phyloP scores from a whole-genome alignment of 2,797 vertebrate genomes.

The Vipera latastei region DNA sequence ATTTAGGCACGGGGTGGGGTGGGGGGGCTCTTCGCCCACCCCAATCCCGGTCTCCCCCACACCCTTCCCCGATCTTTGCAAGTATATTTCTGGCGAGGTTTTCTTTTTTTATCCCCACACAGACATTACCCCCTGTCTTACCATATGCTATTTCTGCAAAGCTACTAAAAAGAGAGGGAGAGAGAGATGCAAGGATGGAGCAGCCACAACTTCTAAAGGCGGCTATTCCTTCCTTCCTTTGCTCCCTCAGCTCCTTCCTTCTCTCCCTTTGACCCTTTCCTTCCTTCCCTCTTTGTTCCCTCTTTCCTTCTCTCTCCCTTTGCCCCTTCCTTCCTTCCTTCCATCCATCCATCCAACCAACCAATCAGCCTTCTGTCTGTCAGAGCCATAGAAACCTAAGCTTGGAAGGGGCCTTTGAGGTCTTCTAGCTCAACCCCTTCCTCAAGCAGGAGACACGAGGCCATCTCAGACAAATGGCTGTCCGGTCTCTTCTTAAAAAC shows the following conservation, averaged over 20 bases:
- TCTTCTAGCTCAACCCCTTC: too few relatives aligned
- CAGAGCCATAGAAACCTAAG: not conserved
- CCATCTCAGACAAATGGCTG: too few relatives aligned
- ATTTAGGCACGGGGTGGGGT: not conserved
- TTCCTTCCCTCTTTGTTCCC: not conserved
- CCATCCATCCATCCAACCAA: not conserved
- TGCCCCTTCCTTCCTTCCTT: too few relatives aligned
- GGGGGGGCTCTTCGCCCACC: not conserved
- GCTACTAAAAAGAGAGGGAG: not conserved
- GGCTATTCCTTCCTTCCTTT: not conserved
- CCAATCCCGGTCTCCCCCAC: too few relatives aligned
- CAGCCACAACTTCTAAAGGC: too few relatives aligned
- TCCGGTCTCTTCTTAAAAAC: too few relatives aligned
- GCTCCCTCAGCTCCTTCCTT: not conserved
- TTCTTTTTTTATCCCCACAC: not conserved
- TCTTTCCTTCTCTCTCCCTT: too few relatives aligned
- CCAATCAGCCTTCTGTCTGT: too few relatives aligned
- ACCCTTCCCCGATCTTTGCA: not conserved
- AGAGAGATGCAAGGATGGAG: too few relatives aligned
- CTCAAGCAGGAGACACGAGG: too few relatives aligned
- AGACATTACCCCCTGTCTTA: conserved; percentile 13
- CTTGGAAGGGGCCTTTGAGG: too few relatives aligned
- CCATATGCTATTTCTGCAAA: conserved; percentile 18
- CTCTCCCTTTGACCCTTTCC: too few relatives aligned
- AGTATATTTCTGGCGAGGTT: not conserved